Conservation (phyloP, 1,140 invertebrate genomes). For the Drosophila subpulchrella region DNA sequence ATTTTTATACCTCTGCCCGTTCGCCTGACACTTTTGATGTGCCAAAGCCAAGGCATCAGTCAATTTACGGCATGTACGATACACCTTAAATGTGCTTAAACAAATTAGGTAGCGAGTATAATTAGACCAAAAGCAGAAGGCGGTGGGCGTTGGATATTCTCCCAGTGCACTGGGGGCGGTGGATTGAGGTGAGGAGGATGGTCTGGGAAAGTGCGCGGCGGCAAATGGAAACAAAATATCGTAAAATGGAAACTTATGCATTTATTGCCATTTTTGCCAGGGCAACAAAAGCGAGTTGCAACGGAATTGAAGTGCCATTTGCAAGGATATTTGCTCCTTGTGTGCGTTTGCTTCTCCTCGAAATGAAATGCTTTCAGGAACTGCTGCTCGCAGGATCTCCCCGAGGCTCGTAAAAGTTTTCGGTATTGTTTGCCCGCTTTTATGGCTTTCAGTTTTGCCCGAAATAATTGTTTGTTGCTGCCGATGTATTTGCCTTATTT, state of each 20-base stretch:
- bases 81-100: constrained; percentile 3
- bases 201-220: constrained; percentile 32
- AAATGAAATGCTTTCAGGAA: constrained; percentile 66
- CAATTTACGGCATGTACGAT: not conserved
- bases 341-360: constrained; percentile 18
- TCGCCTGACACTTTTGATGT: constrained; percentile 13
- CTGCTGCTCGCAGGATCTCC: constrained; percentile 39
- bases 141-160: constrained; percentile 9
- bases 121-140: constrained; percentile 2
- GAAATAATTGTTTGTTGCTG: constrained; percentile 73
- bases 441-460: constrained; percentile 59
- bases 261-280: constrained; percentile 68
- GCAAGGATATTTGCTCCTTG: constrained; percentile 44
- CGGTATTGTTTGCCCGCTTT: constrained; percentile 71
- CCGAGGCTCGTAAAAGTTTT: constrained; percentile 71
- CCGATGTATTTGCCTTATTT: constrained; percentile 50
- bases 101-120: constrained; percentile 23
- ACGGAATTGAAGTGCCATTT: constrained; percentile 54
- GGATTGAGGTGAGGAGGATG: constrained; percentile 47
- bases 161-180: constrained; percentile 9
- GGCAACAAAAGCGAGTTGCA: constrained; percentile 33
- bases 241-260: constrained; percentile 81
- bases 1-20: constrained; percentile 14
- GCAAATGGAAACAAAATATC: constrained; percentile 75
- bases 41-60: constrained; percentile 26